phyloP scores from a whole-genome alignment of 2,113 vertebrate species.

The cat (Felis catus) region F.catus_Fca126_mat1.0 CM031412.1:40023001-40023500 shows the following conservation, averaged over 20 bases:
- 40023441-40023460: not conserved
- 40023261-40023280: not conserved
- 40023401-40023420: not conserved
- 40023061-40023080: not conserved
- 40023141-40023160: not conserved
- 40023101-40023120: not conserved
- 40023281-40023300: not conserved
- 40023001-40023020: not conserved
- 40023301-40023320: not conserved
- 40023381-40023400: not conserved
- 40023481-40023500: not conserved
- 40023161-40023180: not conserved
- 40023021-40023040: not conserved
- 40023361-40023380: not conserved
- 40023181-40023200: not conserved
- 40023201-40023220: not conserved
- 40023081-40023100: not conserved
- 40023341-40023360: not conserved
- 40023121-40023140: not conserved
- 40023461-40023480: not conserved
- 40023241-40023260: not conserved
- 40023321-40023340: not conserved
- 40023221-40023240: not conserved
- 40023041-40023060: not conserved
- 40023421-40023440: not conserved